These are phyloP conservation scores for Apostichopus leukothele DNA, from an alignment of 53 echinoderm and acorn worm genomes.

Conservation along the genomic window DNA sequence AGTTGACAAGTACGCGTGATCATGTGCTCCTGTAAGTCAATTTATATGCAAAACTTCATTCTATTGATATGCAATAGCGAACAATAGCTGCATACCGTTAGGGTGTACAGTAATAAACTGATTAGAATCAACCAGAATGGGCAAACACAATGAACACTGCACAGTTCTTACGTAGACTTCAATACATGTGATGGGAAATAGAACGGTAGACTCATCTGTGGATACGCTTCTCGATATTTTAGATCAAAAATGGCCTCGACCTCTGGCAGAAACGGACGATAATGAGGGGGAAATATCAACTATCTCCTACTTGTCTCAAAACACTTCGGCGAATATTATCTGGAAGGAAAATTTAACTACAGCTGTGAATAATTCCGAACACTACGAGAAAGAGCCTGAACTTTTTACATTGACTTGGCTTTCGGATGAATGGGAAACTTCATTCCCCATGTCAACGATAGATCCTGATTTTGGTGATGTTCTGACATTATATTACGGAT, in stretches of 20 bases:
- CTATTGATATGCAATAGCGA: background rate
- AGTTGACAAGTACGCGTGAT: no score
- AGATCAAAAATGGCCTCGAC: slow-evolving; percentile 36
- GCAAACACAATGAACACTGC: background rate
- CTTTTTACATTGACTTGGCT: background rate
- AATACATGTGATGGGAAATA: slow-evolving; percentile 17
- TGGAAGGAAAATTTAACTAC: background rate
- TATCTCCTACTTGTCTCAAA: background rate
- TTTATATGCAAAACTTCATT: background rate
- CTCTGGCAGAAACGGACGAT: background rate
- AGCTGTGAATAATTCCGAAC: background rate
- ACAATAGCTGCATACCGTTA: slow-evolving; percentile 3
- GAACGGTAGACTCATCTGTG: background rate
- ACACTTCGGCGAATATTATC: background rate
- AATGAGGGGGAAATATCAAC: background rate
- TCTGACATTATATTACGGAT: slow-evolving; percentile 41
- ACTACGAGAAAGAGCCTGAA: background rate
- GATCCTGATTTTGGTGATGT: background rate
- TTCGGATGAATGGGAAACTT: slow-evolving; percentile 11
- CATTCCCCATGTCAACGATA: slow-evolving; percentile 32
- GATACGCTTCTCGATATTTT: slow-evolving; percentile 25
- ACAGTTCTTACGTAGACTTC: background rate
- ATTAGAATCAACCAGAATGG: background rate
- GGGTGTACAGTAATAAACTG: background rate
- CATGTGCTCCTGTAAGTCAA: background rate